Conservation (phyloP, 2,797 vertebrate genomes). For the Tinamus major region DNA sequence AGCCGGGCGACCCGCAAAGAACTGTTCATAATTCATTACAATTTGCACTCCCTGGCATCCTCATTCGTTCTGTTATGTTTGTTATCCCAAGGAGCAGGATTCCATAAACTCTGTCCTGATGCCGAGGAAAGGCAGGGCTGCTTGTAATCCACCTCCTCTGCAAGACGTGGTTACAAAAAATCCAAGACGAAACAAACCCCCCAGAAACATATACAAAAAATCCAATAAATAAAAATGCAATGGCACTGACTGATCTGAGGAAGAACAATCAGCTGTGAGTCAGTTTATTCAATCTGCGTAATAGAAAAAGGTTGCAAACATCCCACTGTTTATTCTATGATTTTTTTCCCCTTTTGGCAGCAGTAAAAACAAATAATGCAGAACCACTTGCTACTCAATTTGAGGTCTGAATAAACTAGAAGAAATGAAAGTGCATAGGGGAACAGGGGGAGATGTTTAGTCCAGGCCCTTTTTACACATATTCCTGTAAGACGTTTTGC, state of each 20-base stretch:
- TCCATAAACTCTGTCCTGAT: rapidly evolving
- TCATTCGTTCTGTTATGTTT: neutral
- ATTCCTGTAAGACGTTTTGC: neutral
- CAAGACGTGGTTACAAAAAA: rapidly evolving
- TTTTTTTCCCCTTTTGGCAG: constrained; percentile 38
- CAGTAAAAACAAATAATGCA: constrained; percentile 52
- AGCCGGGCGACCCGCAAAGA: rapidly evolving
- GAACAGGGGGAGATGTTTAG: neutral
- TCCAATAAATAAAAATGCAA: constrained; percentile 38
- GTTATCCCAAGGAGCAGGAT: neutral
- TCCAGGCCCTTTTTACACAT: neutral
- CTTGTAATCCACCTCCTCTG: neutral
- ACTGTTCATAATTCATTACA: rapidly evolving
- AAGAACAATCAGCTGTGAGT: constrained; percentile 54
- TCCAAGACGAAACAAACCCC: neutral
- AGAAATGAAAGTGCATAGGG: neutral
- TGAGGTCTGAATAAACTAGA: neutral
- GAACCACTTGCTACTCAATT: neutral
- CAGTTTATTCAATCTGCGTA: constrained; percentile 69
- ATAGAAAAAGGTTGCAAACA: constrained; percentile 68
- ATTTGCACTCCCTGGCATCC: rapidly evolving
- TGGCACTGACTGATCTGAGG: constrained; percentile 23
- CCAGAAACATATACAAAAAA: neutral
- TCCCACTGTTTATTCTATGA: constrained; percentile 57
- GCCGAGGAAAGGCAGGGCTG: neutral